Percentiles rank a stretch among this genome's conserved stretches.
These are phyloP conservation scores for Ellobium chinense DNA, from an alignment of 2,888 invertebrate genomes.

Conservation along the genomic window DNA sequence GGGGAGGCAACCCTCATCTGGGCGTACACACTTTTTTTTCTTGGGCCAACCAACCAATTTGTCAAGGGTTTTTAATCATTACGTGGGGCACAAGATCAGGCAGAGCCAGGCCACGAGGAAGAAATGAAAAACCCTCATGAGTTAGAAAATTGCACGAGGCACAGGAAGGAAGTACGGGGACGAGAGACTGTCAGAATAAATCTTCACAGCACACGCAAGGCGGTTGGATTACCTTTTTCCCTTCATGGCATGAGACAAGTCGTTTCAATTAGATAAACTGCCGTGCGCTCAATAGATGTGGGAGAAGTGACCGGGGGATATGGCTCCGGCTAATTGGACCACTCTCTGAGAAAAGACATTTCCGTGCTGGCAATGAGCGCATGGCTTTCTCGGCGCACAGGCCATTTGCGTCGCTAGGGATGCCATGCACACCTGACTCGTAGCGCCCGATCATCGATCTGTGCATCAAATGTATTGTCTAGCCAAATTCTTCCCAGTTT, in stretches of 20 bases:
- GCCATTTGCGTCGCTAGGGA: constrained; percentile 1
- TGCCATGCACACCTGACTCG: constrained; percentile 15
- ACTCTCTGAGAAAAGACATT: not conserved
- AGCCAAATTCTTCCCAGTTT: not conserved
- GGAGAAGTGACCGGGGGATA: not conserved
- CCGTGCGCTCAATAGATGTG: not conserved
- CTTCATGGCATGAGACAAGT: not conserved
- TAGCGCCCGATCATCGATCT: constrained; percentile 2
- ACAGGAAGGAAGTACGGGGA: not conserved
- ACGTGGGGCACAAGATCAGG: not conserved
- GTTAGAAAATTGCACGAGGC: not conserved
- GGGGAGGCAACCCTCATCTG: constrained; percentile 14
- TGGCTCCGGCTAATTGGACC: not conserved
- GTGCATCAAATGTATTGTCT: not conserved
- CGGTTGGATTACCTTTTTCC: not conserved
- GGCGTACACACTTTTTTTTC: not conserved
- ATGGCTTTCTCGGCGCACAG: not conserved
- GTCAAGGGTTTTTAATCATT: constrained; percentile 1
- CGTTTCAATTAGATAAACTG: not conserved
- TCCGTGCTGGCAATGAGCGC: not conserved
- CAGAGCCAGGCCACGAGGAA: no score
- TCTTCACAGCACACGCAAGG: not conserved
- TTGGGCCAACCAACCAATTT: constrained; percentile 3
- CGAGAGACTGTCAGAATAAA: not conserved
- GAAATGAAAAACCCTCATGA: not conserved